Percentiles rank a stretch among this genome's conserved stretches.
phyloP scores from a whole-genome alignment of 2,797 vertebrate genomes.

The Microhierax caerulescens region DNA sequence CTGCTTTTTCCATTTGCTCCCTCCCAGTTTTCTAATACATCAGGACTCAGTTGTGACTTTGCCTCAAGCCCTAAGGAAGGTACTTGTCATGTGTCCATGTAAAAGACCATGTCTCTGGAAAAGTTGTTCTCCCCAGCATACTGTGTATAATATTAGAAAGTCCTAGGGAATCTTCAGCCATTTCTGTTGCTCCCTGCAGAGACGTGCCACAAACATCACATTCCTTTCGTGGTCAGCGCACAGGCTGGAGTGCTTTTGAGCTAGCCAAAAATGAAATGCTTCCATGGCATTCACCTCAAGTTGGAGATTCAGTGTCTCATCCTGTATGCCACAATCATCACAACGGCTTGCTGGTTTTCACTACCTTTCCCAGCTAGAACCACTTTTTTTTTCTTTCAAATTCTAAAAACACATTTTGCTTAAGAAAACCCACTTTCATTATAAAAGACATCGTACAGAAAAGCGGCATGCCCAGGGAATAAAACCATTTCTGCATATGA shows the following conservation, averaged over 20 bases:
- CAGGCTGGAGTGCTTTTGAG: neutral
- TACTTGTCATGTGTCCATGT: fast-evolving
- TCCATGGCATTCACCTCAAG: neutral
- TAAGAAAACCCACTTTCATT: neutral
- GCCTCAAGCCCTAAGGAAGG: neutral
- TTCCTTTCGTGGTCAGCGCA: neutral
- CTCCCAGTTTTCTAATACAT: neutral
- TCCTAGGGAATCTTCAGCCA: neutral
- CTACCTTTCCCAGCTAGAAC: neutral
- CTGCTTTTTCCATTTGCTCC: neutral
- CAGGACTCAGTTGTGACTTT: neutral
- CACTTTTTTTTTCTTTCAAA: neutral
- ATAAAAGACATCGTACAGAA: neutral
- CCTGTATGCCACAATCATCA: neutral
- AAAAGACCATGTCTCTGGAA: neutral
- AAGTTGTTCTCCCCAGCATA: neutral
- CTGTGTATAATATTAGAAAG: neutral
- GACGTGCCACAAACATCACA: neutral
- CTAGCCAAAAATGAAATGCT: neutral
- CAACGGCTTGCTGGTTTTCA: neutral
- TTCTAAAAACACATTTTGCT: neutral
- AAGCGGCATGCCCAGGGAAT: neutral
- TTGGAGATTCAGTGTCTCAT: neutral
- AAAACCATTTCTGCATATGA: neutral
- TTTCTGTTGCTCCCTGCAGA: neutral